Base-by-base conservation (phyloP, 2,888 invertebrate genomes). In the Halictus quadricinctus region DNA sequence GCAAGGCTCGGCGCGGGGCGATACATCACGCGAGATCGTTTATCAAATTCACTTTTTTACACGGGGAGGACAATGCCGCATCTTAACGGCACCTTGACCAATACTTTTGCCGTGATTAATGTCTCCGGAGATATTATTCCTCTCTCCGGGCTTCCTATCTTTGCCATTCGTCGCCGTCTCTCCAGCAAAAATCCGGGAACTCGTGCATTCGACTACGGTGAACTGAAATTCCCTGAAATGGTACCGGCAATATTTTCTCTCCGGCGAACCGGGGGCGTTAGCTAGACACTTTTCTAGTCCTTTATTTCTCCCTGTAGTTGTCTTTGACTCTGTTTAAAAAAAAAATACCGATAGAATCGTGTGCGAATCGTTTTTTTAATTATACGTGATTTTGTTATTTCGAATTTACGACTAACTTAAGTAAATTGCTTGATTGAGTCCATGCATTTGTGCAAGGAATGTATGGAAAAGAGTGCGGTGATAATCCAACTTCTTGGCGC, bases 21-120 rank as follows among this genome's bases (percentile, higher is more conserved):
- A 84, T 85, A 84, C 78, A 74, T 85, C 75, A 85, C 58, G 58
- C n/a, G 6, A 48, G 84, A 80, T 84, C 85, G 84, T 85, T 84
- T 80, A 80, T 85, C 85, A 85, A 77, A 58, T 43, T 77, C 72
- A 54, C 58, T 64, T 82, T 81, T 58, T 72, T 69, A 50, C 50
- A 15, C 46, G 76, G 64, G 29, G 15, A 64, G 76, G 79, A 85
- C 79, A 79, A 79, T 58, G 78, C 75, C 79, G 58, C 84, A 73
- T 83, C 84, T 85, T 85, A 83, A 82, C 83, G 76, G 83, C 76
- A 79, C 54, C 80, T 83, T 85, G 85, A 83, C 80, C 83, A 85
- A 85, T 80, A 85, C 83, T 85, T 85, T 76, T 58, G 54, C 36
- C 41, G 77, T 85, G 84, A 85, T 85, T 85, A 85, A 85, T 85